phyloP scores from a whole-genome alignment of 1,140 invertebrate genomes.

The Coelopa frigida region DNA sequence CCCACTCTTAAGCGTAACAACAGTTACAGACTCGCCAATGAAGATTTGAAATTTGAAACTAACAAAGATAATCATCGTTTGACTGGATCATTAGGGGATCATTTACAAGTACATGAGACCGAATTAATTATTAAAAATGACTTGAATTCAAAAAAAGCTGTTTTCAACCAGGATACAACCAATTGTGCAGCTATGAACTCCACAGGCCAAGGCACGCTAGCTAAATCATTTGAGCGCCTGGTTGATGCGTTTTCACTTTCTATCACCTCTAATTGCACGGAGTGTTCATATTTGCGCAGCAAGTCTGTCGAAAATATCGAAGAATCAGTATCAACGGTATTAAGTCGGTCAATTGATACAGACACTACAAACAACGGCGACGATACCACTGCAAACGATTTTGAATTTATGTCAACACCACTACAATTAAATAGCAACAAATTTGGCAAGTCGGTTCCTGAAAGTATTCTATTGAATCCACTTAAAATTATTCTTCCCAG shows the following conservation, averaged over 20 bases:
- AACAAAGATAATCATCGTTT: constrained; percentile 39
- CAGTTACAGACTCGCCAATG: constrained; percentile 77
- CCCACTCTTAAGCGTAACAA: constrained; percentile 66
- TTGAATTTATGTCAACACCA: constrained; percentile 20
- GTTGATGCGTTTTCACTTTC: constrained; percentile 42
- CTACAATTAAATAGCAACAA: constrained; percentile 29
- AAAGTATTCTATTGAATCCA: constrained; percentile 34
- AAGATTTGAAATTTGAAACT: constrained; percentile 37
- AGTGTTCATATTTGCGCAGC: constrained; percentile 43
- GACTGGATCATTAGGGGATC: too few relatives aligned
- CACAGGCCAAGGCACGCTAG: constrained; percentile 20
- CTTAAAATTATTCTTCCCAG: constrained; percentile 37
- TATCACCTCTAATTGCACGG: constrained; percentile 24
- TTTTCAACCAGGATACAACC: too few relatives aligned
- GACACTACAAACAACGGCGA: constrained; percentile 11
- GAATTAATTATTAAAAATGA: too few relatives aligned
- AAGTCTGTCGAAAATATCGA: constrained; percentile 44
- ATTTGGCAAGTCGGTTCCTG: constrained; percentile 42
- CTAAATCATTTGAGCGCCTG: constrained; percentile 46
- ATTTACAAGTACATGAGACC: too few relatives aligned
- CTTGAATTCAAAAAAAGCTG: too few relatives aligned
- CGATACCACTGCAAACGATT: constrained; percentile 28
- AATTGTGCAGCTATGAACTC: neutral
- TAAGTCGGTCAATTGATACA: neutral
- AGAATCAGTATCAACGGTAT: constrained; percentile 28